These are phyloP conservation scores for Willisornis vidua DNA, from an alignment of 2,113 vertebrate species.

Conservation along the genomic window DNA sequence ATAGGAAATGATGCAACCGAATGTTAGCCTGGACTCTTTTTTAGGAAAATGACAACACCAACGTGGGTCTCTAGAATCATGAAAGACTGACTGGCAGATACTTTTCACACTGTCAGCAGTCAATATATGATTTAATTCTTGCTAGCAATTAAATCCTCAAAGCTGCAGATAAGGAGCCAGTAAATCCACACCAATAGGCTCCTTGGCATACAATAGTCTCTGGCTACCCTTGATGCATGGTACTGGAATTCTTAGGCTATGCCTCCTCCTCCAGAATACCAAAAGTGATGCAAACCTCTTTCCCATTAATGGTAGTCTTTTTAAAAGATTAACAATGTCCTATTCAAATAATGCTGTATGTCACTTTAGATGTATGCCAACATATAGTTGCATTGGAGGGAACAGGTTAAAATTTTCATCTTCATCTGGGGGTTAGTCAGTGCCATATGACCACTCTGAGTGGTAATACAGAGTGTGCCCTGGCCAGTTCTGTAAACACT, in stretches of 20 bases:
- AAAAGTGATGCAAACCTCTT: neutral
- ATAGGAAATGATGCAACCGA: constrained; percentile 24
- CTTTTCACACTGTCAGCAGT: neutral
- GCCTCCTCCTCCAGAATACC: neutral
- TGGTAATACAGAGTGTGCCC: neutral
- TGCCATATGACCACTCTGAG: neutral
- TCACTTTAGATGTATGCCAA: neutral
- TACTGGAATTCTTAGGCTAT: neutral
- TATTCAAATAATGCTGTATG: neutral
- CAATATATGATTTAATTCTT: neutral
- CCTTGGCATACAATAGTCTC: rapidly evolving
- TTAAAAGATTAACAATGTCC: neutral
- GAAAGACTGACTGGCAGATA: neutral
- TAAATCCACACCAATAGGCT: neutral
- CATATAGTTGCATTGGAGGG: neutral
- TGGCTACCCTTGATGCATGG: neutral
- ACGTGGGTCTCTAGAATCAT: neutral
- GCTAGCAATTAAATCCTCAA: neutral
- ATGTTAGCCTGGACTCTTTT: neutral
- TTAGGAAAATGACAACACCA: neutral
- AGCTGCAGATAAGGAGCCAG: neutral
- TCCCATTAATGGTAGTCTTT: neutral
- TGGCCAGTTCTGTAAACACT: neutral
- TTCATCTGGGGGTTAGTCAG: neutral
- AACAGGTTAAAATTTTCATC: neutral